phyloP scores from a whole-genome alignment of 2,888 invertebrate species.

The Ophion slaviceki region DNA sequence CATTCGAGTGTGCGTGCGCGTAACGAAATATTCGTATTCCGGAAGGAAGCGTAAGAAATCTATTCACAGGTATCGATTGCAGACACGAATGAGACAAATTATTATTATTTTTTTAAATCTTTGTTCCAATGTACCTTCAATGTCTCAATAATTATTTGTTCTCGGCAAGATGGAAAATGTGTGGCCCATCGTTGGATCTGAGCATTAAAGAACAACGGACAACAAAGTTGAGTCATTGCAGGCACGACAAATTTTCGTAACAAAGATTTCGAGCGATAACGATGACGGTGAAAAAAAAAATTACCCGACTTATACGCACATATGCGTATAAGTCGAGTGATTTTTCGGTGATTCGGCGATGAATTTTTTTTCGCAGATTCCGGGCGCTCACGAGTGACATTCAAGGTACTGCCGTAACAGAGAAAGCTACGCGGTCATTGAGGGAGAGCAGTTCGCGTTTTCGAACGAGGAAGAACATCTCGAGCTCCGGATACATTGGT shows the following conservation, averaged over 20 bases:
- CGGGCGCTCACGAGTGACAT: conserved; percentile 36
- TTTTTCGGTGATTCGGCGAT: no score
- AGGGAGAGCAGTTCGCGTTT: conserved; percentile 17
- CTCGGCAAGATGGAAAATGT: no score
- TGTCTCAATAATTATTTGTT: background rate
- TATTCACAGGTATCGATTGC: conserved; percentile 25
- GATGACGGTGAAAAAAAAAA: background rate
- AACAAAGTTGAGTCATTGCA: background rate
- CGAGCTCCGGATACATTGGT: conserved; percentile 48
- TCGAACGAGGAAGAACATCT: conserved; percentile 11
- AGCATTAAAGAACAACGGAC: background rate
- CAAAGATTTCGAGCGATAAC: background rate
- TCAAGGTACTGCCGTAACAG: conserved; percentile 60
- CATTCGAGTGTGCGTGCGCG: conserved; percentile 9
- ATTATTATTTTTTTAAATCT: background rate
- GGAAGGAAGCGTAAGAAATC: conserved; percentile 57
- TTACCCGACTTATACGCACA: background rate
- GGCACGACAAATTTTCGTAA: background rate
- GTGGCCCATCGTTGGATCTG: background rate
- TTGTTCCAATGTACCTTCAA: background rate
- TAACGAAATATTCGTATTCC: conserved; percentile 46
- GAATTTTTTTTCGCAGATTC: conserved; percentile 38
- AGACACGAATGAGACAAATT: background rate
- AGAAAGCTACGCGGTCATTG: conserved; percentile 49
- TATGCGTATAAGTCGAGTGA: background rate